Base-by-base conservation (phyloP, 2,797 vertebrate species). In the Pteropus rufus region DNA sequence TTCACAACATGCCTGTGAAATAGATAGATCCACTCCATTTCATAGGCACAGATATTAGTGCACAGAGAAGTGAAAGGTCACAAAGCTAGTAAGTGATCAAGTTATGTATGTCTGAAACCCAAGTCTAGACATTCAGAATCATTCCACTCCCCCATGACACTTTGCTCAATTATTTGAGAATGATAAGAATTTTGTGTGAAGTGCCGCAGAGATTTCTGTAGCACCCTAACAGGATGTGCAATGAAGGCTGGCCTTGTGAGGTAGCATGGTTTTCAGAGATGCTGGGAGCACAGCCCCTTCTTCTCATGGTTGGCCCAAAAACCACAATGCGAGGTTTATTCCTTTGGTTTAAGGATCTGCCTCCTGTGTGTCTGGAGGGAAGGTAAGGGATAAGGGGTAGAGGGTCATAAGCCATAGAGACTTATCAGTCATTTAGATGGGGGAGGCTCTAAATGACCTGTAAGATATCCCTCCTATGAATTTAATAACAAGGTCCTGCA, bases 81-180 rank as follows among this genome's bases (percentile, higher is more conserved):
- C 88, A 91, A 26, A 93, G 91, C 91, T 85, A 82, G 69, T 77
- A 75, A 86, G 86, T 77, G 36, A 93, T 95, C 91, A 80, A 58
- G 92, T 96, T 94, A 58, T 91, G 54, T 34, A 49, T 52, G 70
- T 88, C 80, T 97, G 95, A 97, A 95, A 97, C 76, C 62, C 62
- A 82, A 4, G 84, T 97, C 96, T 97, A 96, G 93, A 97, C 92
- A 46, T 70, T 76, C 70, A 91, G 97, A 89, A 80, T 95, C 44
- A 21, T 93, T 93, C 76, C 64, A 77, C 44, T 89, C 81, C 44
- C 56, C 52, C 2, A 41, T 76, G 87, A 34, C 94, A 94, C 87
- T 88, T 46, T 81, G 87, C 67, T 97, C 65, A 72, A 90, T 97
- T 94, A 77, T 70, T 91, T 96, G 56, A 77, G 64, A 94, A 93